Base-by-base conservation (phyloP, 2,113 vertebrate species). In the Ariopsis seemanni region DNA sequence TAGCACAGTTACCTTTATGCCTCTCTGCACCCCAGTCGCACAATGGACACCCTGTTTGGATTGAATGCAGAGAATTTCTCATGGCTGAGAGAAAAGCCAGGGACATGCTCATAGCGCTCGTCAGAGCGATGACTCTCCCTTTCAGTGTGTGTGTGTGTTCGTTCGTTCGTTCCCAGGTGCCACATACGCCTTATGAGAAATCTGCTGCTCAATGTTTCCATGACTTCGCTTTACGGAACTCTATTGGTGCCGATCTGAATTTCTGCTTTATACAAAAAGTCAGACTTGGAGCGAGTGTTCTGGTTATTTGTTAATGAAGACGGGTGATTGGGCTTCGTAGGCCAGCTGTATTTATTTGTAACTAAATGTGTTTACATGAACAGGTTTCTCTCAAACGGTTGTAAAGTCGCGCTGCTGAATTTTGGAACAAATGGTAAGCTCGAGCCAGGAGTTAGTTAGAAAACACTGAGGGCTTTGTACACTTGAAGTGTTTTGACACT, bases 21-120 rank as follows among this genome's bases (percentile, higher is more conserved):
- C 52, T 78, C 71, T 84, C 77, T 81, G 69, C 42, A 18, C 63
- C 62, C 14, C 42, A 34, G 63, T 12, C 27, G 27, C 87, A 92
- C 91, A 92, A 91, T 89, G 48, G 89, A 52, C 58, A 27, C 74
- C 86, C 85, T 92, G 88, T 92, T 86, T 79, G 55, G 86, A 81
- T 18, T 88, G 89, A 91, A 91, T 85, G 71, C 75, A 48, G 90
- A 90, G 90, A 89, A 91, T 91, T 90, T 91, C 88, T 89, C 88
- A 88, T 69, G 74, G 88, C 82, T n/a, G 42, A 67, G 88, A 86
- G 77, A 87, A 86, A 78, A 80, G 80, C 80, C 83, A 72, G 82
- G 60, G 42, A 87, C 48, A 58, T 42, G 42, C 81, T 34, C 81
- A 77, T 77, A 79, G 75, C 77, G 50, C 62, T 72, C 22, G 12